Percentiles rank a stretch among this genome's conserved stretches.
Evolutionary conservation across 2,888 invertebrate genomes (phyloP).

Genomic region (Apamea sordens): DNA sequence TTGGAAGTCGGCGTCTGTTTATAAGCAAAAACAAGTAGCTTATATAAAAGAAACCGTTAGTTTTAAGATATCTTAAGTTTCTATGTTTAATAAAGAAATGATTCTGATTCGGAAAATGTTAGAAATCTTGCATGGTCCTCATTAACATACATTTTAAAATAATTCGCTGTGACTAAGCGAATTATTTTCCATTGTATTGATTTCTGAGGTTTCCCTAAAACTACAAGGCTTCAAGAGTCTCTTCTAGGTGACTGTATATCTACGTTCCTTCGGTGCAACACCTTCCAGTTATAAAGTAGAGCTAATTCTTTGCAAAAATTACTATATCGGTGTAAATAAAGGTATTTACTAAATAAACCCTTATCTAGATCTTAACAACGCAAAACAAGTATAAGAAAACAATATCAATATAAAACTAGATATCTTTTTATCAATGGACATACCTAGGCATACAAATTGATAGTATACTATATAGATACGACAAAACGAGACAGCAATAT

Average conservation of each 20-base stretch:
- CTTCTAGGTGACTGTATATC: not conserved
- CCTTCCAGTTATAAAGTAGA: not conserved
- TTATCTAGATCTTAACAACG: slow-evolving; percentile 24
- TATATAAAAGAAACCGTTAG: not conserved
- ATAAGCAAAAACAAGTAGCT: not conserved
- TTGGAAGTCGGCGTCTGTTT: not conserved
- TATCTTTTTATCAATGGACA: slow-evolving; percentile 55
- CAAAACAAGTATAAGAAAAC: slow-evolving; percentile 21
- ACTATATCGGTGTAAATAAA: slow-evolving; percentile 9
- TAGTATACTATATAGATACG: slow-evolving; percentile 62
- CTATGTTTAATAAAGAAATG: not conserved
- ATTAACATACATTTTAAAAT: not conserved
- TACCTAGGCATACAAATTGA: slow-evolving; percentile 62
- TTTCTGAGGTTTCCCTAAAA: not conserved
- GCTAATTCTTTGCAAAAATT: not conserved
- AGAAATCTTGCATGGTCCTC: too few relatives aligned
- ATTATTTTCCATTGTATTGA: not conserved
- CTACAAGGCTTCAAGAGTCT: not conserved
- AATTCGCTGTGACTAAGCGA: not conserved
- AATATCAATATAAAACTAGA: slow-evolving; percentile 40
- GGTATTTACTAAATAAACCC: slow-evolving; percentile 30
- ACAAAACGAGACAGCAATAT: slow-evolving; percentile 58
- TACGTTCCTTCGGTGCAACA: not conserved
- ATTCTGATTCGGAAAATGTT: not conserved
- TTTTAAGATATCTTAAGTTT: not conserved